Evolutionary conservation across 2,797 vertebrate genomes (phyloP).

Genomic region (Pseudochirops cupreus): DNA sequence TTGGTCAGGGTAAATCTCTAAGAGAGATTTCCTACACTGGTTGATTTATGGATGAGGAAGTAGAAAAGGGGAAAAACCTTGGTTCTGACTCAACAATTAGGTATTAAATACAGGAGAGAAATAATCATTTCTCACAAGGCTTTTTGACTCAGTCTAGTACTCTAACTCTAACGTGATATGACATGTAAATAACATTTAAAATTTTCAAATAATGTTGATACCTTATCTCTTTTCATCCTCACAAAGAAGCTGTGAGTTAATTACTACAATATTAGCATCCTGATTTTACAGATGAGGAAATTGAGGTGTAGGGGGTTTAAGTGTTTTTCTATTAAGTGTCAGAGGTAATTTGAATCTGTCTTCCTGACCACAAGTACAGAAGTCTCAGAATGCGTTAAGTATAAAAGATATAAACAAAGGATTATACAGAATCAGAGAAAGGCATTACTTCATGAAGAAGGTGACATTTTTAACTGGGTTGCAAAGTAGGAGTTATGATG

Average conservation of each 20-base stretch:
- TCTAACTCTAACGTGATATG: background rate
- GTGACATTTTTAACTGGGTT: conserved; percentile 4
- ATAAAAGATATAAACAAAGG: background rate
- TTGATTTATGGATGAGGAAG: background rate
- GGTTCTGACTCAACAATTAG: background rate
- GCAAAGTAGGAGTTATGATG: background rate
- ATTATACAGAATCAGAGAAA: background rate
- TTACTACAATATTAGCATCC: background rate
- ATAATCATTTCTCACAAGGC: background rate
- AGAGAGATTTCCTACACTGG: background rate
- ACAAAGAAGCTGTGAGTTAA: background rate
- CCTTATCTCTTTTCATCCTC: background rate
- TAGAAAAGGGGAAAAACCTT: background rate
- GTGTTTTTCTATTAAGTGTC: background rate
- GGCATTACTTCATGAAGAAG: background rate
- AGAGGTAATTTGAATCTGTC: background rate
- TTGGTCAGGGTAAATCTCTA: background rate
- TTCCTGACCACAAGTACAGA: background rate
- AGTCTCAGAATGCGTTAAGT: background rate
- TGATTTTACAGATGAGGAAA: background rate
- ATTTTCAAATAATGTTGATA: background rate
- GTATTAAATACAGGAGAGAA: background rate
- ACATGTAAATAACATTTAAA: background rate
- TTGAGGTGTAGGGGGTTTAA: background rate
- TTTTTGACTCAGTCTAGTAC: background rate